Evolutionary conservation across 2,113 vertebrate species (phyloP).

Genomic region (Petroica traversi): DNA sequence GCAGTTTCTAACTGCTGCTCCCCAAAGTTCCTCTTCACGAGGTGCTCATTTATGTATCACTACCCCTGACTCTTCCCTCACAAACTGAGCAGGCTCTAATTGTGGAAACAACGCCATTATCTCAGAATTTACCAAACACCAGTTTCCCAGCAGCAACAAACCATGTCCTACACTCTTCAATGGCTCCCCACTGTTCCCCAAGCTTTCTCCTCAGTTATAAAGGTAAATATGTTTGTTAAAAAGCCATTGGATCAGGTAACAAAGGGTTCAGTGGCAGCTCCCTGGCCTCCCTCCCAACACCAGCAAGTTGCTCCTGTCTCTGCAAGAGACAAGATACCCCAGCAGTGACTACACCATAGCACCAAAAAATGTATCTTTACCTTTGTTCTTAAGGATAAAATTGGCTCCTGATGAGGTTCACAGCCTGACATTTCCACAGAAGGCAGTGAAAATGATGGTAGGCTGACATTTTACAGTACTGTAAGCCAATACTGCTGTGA

Average conservation of each 20-base stretch:
- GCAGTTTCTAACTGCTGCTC: not conserved
- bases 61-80: not conserved
- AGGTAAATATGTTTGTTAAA: not conserved
- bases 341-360: not conserved
- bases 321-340: not conserved
- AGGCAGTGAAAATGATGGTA: not conserved
- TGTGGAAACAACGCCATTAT: not conserved
- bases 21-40: not conserved
- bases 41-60: not conserved
- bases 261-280: not conserved
- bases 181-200: not conserved
- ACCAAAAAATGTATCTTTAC: not conserved
- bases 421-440: not conserved
- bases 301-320: accelerated
- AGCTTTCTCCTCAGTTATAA: not conserved
- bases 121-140: not conserved
- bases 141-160: not conserved
- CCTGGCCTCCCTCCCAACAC: not conserved
- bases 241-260: not conserved
- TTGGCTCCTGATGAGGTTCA: not conserved
- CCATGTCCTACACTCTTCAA: not conserved
- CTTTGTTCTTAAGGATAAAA: not conserved
- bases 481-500: not conserved
- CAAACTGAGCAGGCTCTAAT: not conserved
- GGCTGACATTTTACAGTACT: not conserved